Conservation (phyloP, 2,113 vertebrate genomes). For the Arenaria interpres region DNA sequence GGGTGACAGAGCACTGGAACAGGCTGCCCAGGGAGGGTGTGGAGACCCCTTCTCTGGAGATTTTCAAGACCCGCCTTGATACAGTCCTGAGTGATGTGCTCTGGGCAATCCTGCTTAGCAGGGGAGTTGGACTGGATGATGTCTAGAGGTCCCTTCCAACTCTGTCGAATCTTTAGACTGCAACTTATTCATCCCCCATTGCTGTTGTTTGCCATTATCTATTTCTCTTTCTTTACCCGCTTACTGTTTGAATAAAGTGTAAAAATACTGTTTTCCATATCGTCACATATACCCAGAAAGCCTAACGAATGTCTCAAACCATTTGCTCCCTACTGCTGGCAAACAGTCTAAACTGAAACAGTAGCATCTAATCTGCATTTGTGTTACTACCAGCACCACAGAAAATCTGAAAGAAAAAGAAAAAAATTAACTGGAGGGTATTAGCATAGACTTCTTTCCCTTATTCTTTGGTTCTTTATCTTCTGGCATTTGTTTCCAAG, state of each 20-base stretch:
- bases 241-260: not conserved
- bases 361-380: not conserved
- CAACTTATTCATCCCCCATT: not conserved
- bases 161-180: no score
- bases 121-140: no score
- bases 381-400: not conserved
- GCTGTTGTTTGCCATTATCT: not conserved
- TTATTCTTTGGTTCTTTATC: not conserved
- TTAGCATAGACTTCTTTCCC: not conserved
- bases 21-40: no score
- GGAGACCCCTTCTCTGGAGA: no score
- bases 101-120: no score
- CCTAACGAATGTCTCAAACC: not conserved
- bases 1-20: no score
- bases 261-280: not conserved
- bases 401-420: not conserved
- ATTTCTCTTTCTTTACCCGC: not conserved
- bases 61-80: no score
- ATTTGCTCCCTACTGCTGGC: not conserved
- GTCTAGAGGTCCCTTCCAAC: no score
- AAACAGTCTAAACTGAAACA: not conserved
- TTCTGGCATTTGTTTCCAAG: not conserved
- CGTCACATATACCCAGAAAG: not conserved
- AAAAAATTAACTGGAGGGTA: not conserved
- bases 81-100: no score